phyloP scores from a whole-genome alignment of 2,888 invertebrate species.

The Penaeus monodon region DNA sequence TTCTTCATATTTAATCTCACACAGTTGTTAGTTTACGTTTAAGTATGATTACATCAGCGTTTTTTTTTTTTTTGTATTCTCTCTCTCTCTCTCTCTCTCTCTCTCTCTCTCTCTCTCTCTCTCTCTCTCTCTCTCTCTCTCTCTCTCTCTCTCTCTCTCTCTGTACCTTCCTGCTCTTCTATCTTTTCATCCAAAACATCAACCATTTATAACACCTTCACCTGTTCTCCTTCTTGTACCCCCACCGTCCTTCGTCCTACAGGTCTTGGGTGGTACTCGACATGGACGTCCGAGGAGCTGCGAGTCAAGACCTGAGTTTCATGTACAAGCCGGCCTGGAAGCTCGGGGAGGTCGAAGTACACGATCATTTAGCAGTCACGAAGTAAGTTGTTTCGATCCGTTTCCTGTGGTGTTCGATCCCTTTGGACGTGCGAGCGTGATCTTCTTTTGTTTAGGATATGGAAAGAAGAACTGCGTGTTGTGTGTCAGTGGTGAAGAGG shows the following conservation, averaged over 20 bases:
- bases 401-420: background rate
- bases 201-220: background rate
- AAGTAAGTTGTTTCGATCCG: slow-evolving; percentile 39
- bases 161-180: background rate
- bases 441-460: background rate
- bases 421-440: background rate
- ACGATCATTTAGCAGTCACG: slow-evolving; percentile 51
- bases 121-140: slow-evolving; percentile 2
- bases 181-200: background rate
- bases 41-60: too few species aligned
- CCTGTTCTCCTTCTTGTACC: background rate
- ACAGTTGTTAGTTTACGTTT: too few species aligned
- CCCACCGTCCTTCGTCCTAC: background rate
- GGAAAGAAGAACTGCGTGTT: too few species aligned
- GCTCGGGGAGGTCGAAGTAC: slow-evolving; percentile 52
- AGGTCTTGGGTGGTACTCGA: slow-evolving; percentile 63
- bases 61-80: too few species aligned
- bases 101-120: slow-evolving; percentile 1
- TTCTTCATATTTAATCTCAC: too few species aligned
- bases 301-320: slow-evolving; percentile 57
- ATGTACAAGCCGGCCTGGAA: slow-evolving; percentile 64
- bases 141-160: too few species aligned
- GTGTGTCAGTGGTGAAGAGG: too few species aligned
- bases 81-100: too few species aligned
- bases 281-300: slow-evolving; percentile 59